These are phyloP conservation scores for Drosophila putrida DNA, from an alignment of 2,888 invertebrate species.

Conservation along the genomic window DNA sequence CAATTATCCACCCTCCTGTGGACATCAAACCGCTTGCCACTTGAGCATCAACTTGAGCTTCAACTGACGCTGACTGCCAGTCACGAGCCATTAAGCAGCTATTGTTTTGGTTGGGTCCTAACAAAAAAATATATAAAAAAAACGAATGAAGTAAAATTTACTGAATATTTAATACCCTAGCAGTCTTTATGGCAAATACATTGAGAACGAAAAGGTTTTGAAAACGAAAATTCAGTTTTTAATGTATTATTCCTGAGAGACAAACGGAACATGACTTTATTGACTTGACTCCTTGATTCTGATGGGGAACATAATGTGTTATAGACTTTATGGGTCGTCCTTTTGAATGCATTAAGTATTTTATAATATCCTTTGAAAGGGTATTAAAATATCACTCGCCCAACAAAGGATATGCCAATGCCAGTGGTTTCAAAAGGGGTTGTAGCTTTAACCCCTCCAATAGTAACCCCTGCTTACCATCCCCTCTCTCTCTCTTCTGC, in stretches of 20 bases:
- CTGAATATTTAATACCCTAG: background rate
- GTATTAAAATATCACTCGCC: background rate
- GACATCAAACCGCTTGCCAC: background rate
- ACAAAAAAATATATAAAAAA: slow-evolving; percentile 15
- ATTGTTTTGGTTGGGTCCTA: slow-evolving; percentile 57
- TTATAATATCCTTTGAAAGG: background rate
- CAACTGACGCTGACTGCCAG: slow-evolving; percentile 41
- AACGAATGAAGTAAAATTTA: background rate
- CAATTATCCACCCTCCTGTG: background rate
- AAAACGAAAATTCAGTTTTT: too few species aligned
- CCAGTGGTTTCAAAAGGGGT: slow-evolving; percentile 10
- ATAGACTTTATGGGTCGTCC: too few species aligned
- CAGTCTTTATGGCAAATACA: too few species aligned
- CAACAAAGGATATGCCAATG: slow-evolving; percentile 26
- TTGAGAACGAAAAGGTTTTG: too few species aligned
- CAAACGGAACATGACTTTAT: too few species aligned
- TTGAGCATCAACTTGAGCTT: slow-evolving; percentile 23
- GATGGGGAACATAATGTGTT: too few species aligned
- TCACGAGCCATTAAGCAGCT: slow-evolving; percentile 71
- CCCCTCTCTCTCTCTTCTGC: background rate
- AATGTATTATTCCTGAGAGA: too few species aligned
- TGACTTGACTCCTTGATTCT: too few species aligned
- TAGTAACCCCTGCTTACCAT: background rate
- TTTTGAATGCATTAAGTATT: background rate
- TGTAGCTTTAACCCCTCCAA: background rate